Evolutionary conservation across 2,797 vertebrate genomes (phyloP).

Genomic region (Pantherophis vulpinus): DNA sequence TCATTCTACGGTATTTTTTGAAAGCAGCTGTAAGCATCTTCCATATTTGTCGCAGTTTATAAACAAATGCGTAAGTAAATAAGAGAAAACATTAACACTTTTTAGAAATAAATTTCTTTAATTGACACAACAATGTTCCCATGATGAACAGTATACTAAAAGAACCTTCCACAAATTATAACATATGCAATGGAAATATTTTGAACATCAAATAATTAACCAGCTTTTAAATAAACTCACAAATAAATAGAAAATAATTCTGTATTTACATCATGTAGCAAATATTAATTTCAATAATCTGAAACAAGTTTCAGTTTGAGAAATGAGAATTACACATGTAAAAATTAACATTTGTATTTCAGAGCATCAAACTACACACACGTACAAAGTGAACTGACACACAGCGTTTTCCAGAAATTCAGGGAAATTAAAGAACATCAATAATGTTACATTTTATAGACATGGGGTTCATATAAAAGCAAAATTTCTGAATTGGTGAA

Average conservation of each 20-base stretch:
- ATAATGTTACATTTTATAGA: neutral
- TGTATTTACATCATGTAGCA: constrained; percentile 56
- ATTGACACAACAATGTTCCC: constrained; percentile 41
- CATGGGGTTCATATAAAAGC: neutral
- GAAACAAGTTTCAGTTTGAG: constrained; percentile 40
- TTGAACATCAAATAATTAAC: constrained; percentile 65
- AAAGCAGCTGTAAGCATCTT: constrained; percentile 29
- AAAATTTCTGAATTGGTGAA: neutral
- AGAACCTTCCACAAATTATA: constrained; percentile 21
- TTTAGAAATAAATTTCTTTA: constrained; percentile 42
- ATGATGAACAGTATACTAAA: constrained; percentile 10
- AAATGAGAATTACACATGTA: constrained; percentile 36
- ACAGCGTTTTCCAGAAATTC: neutral
- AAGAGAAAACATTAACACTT: constrained; percentile 19
- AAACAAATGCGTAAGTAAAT: neutral
- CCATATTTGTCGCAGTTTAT: neutral
- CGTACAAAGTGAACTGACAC: fast-evolving
- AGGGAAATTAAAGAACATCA: neutral
- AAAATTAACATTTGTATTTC: constrained; percentile 26
- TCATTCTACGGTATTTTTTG: neutral
- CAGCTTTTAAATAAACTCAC: constrained; percentile 56
- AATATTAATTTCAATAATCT: constrained; percentile 30
- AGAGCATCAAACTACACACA: neutral
- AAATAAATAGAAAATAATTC: constrained; percentile 62
- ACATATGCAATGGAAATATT: constrained; percentile 42